Evolutionary conservation across 30 jellyfish, hydroid and myxozoan genomes (phyloP).

Genomic region (Clytia hemisphaerica): DNA sequence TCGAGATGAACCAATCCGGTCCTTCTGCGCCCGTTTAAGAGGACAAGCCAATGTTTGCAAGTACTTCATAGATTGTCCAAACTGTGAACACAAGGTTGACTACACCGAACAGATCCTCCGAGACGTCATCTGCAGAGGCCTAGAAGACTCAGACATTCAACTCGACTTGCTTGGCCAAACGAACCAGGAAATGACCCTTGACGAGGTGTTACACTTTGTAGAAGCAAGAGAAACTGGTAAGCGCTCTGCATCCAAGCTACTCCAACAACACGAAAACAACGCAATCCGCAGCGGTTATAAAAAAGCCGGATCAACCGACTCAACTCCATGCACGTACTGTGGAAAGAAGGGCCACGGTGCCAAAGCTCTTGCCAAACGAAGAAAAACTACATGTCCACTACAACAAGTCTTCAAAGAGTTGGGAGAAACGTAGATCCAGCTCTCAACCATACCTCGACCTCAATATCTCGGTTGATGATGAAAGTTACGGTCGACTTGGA

Average conservation of each 20-base stretch:
- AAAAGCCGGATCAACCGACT: background rate
- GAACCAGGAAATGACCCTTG: slow-evolving; percentile 19
- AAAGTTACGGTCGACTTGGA: no score
- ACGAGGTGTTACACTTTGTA: background rate
- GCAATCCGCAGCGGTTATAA: no score
- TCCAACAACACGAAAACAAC: background rate
- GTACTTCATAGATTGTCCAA: slow-evolving; percentile 2
- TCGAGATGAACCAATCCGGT: slow-evolving; percentile 10
- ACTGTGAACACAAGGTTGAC: background rate
- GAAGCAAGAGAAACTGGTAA: slow-evolving; percentile 9
- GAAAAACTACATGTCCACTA: no score
- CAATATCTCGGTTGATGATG: no score
- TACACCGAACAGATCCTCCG: slow-evolving; percentile 17
- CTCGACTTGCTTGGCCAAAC: slow-evolving; percentile 17
- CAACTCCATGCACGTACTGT: background rate
- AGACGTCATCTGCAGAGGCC: slow-evolving; percentile 19
- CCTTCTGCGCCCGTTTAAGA: slow-evolving; percentile 16
- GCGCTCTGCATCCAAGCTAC: background rate
- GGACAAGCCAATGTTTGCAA: slow-evolving; percentile 32
- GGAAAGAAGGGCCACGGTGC: background rate
- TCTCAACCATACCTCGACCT: no score
- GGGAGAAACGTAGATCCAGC: no score
- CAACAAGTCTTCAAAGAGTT: no score
- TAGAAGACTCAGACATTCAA: slow-evolving; percentile 14
- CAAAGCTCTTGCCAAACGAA: no score